phyloP scores from a whole-genome alignment of 2,888 invertebrate genomes.

The Vannuccia rotundouncinata region DNA sequence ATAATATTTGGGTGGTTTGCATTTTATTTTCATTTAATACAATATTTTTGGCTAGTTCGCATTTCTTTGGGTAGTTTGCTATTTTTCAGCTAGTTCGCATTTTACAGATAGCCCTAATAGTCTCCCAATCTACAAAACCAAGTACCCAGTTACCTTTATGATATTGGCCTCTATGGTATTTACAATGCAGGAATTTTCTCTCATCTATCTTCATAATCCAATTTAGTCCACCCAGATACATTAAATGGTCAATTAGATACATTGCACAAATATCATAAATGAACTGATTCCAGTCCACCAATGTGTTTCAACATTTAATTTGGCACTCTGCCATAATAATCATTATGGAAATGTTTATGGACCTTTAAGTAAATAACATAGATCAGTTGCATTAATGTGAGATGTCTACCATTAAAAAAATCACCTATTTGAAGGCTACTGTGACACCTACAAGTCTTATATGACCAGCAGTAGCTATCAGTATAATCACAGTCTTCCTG shows the following conservation, averaged over 20 bases:
- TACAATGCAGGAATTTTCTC: not conserved
- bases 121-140: not conserved
- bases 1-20: no score
- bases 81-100: no score
- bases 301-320: not conserved
- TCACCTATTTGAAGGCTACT: not conserved
- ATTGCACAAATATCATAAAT: not conserved
- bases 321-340: not conserved
- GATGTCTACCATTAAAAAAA: not conserved
- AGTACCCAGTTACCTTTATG: not conserved
- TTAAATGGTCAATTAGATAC: not conserved
- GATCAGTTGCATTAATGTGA: not conserved
- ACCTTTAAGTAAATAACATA: no score
- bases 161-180: not conserved
- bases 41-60: no score
- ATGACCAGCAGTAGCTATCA: not conserved
- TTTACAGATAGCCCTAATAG: no score
- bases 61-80: no score
- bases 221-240: not conserved
- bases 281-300: not conserved
- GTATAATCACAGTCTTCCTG: not conserved
- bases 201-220: not conserved
- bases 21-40: no score
- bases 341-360: not conserved
- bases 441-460: not conserved